Evolutionary conservation across 2,113 vertebrate genomes (phyloP).

Genomic region (Ancistrus triradiatus): DNA sequence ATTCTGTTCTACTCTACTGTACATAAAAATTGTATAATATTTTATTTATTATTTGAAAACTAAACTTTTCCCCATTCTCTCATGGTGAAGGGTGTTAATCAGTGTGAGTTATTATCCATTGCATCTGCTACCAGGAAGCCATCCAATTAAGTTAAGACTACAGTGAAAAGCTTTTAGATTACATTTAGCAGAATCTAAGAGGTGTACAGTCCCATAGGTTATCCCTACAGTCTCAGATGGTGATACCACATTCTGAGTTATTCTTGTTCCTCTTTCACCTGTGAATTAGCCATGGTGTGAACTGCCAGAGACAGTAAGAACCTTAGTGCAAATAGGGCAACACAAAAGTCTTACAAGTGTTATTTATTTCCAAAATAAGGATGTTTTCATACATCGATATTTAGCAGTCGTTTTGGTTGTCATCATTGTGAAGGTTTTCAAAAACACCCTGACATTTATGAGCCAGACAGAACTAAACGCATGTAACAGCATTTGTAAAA

Average conservation of each 20-base stretch:
- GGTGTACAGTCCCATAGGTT: conserved; percentile 25
- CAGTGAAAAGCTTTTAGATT: conserved; percentile 34
- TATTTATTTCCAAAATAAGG: neutral
- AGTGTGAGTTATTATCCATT: neutral
- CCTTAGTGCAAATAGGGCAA: neutral
- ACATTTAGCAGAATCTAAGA: conserved; percentile 21
- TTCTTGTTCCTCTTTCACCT: neutral
- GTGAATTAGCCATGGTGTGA: neutral
- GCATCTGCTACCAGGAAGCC: conserved; percentile 2
- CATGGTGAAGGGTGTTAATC: conserved; percentile 12
- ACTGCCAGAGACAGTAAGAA: conserved; percentile 5
- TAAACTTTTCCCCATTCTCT: too few relatives aligned
- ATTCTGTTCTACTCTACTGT: too few relatives aligned
- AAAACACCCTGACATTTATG: too few relatives aligned
- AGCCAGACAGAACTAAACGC: too few relatives aligned
- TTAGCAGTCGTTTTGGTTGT: too few relatives aligned
- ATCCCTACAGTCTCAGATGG: conserved; percentile 2
- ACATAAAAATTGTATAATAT: too few relatives aligned
- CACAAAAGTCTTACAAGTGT: neutral
- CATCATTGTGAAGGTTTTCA: too few relatives aligned
- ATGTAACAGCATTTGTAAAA: too few relatives aligned
- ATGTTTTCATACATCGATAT: neutral
- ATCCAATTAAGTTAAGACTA: conserved; percentile 17
- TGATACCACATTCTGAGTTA: neutral
- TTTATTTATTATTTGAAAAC: too few relatives aligned